Percentiles rank a stretch among this genome's conserved stretches.
Conservation (phyloP, 2,797 vertebrate species). For the Coreius guichenoti region DNA sequence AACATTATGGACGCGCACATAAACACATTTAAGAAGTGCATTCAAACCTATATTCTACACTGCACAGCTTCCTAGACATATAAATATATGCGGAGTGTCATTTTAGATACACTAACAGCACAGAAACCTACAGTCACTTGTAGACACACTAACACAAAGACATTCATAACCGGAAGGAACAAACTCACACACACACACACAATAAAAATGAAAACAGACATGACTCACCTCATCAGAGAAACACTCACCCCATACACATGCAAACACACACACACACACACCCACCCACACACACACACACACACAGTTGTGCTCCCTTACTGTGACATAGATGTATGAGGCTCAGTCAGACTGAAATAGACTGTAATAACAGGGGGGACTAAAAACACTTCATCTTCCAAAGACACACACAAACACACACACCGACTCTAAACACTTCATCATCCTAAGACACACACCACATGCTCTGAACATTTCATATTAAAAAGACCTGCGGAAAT, state of each 20-base stretch:
- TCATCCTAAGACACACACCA: conserved; percentile 53
- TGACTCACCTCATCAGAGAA: conserved; percentile 46
- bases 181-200: conserved; percentile 35
- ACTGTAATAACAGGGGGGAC: conserved; percentile 61
- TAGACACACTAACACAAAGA: conserved; percentile 36
- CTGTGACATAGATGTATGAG: conserved; percentile 61
- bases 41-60: neutral
- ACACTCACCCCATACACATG: conserved; percentile 32
- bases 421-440: conserved; percentile 52
- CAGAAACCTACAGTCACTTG: conserved; percentile 35
- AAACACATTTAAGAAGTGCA: conserved; percentile 4
- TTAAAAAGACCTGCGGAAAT: conserved; percentile 46
- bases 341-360: conserved; percentile 60
- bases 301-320: conserved; percentile 43
- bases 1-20: neutral
- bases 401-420: conserved; percentile 53
- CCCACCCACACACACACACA: conserved; percentile 45
- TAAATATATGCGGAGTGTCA: conserved; percentile 12
- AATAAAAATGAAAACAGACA: conserved; percentile 39
- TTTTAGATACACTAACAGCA: conserved; percentile 12
- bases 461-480: conserved; percentile 37
- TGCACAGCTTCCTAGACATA: neutral
- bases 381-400: conserved; percentile 62
- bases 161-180: conserved; percentile 35
- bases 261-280: conserved; percentile 29